Base-by-base conservation (phyloP, 2,888 invertebrate species). In the Sericinus montela region DNA sequence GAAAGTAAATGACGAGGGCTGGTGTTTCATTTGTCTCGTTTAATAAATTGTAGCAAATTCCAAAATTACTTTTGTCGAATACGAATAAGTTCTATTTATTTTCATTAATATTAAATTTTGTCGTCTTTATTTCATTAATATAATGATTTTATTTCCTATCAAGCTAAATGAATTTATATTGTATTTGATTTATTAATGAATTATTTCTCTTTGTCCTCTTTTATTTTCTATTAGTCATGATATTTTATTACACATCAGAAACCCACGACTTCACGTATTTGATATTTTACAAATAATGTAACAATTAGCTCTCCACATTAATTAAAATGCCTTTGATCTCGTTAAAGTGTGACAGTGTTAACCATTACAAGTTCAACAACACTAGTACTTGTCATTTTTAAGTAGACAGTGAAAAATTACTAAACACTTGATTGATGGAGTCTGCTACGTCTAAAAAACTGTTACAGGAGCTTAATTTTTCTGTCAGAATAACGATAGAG, bases 401-500 rank as follows among this genome's bases (percentile, higher is more conserved):
- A 59, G 59, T 42, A 73, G 80, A 80, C 84, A 72, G 69, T 84
- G 83, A 85, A 81, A 84, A 80, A 85, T 84, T 73, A 69, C 75
- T 60, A 62, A 65, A 64, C 69, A 67, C 64, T 76, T 85, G 85
- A 85, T 85, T 75, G 83, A 85, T 85, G 75, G 68, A 47, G 48
- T 54, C 60, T 57, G 70, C 65, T 62, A 64, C 75, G 76, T 78
- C 82, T 60, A 80, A 80, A 81, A 81, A 81, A 70, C 81, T 75
- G 78, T 82, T 80, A 67, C 53, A 70, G 69, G n/a, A 71, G 75
- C 80, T 83, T 82, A 82, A 82, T 80, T 82, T 83, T 72, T 72
- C 70, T 79, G 80, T 82, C 81, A 75, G 71, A 71, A 71, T 73
- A 80, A 76, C 75, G 57, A 65, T 61, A 59, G 50, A 56, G 70